Base-by-base conservation (phyloP, 2,797 vertebrate species). In the Gallinago solitaria region DNA sequence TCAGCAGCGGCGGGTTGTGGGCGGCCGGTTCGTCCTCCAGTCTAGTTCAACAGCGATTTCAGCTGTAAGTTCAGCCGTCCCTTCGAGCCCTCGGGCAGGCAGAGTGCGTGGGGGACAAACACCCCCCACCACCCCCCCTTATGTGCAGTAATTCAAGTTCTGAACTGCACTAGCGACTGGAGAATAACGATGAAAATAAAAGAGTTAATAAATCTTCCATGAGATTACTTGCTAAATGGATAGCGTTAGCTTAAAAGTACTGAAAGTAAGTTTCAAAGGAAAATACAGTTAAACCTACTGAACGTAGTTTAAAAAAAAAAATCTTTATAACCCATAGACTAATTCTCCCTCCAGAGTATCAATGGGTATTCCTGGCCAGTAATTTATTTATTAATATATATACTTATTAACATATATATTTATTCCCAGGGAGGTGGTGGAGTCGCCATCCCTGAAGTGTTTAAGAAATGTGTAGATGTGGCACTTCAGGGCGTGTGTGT, bases 61-160 rank as follows among this genome's bases (percentile, higher is more conserved):
- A 11, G 75, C 50, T 2, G 43, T 37, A 11, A 9, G 3, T 7
- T 4, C 17, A 28, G 16, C 20, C 15, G 9, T 33, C 2, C 30
- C 48, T 39, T 8, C 41, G 4, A 35, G 20, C 27, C 71, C 24
- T 11, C 53, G 13, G 39, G 70, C 70, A 33, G 37, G 4, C 6
- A 8, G 61, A 6, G 39, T 2, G 24, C 17, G 9, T 7, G 70
- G 70, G 39, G 16, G 16, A 14, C 39, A 39, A 39, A 39, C 39
- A 39, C 41, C 16, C 41, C 41, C 16, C 16, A 3, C 41, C 16
- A 7, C 16, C 16, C 39, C 37, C 39, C 12, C 41, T 13, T 5
- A 0, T 2, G 16, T 2, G 50, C 60, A 1, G 39, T 2, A 6
- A 32, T 12, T 19, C 48, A 1, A 5, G 70, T 1, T 9, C 56